Conservation (phyloP, 2,797 vertebrate species). For the Sebastes vulpes region DNA sequence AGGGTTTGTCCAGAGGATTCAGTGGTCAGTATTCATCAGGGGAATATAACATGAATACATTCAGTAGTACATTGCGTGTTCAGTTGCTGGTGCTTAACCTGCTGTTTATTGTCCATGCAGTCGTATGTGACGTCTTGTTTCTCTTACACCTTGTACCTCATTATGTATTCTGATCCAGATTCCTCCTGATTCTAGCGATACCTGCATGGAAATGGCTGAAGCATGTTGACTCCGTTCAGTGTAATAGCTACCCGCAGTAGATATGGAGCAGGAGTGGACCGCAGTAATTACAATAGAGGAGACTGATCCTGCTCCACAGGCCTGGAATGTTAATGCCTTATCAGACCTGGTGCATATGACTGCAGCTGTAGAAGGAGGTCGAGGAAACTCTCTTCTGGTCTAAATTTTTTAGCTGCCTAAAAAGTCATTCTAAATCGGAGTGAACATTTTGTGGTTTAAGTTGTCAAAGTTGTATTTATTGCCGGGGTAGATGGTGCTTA, state of each 20-base stretch:
- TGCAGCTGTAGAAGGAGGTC: slow-evolving; percentile 4
- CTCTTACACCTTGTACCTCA: not conserved
- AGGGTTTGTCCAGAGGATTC: not conserved
- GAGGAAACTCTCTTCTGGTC: not conserved
- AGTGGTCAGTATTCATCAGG: not conserved
- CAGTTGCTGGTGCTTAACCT: not conserved
- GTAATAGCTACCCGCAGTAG: slow-evolving; percentile 56
- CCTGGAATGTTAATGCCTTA: slow-evolving; percentile 68
- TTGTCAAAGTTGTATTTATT: not conserved
- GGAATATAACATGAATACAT: not conserved
- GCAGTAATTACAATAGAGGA: slow-evolving; percentile 65
- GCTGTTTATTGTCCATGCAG: not conserved
- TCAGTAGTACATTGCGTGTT: not conserved
- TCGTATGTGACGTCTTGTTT: not conserved
- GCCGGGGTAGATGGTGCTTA: not conserved
- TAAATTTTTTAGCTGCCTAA: not conserved
- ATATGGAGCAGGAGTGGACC: slow-evolving; percentile 47
- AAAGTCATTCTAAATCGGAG: not conserved
- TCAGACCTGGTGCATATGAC: slow-evolving; percentile 27
- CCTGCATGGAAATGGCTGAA: slow-evolving; percentile 29
- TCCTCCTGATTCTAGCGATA: slow-evolving; percentile 19
- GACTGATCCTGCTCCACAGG: slow-evolving; percentile 55
- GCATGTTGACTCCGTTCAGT: slow-evolving; percentile 43
- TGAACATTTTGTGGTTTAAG: not conserved
- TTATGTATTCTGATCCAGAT: slow-evolving; percentile 40